Base-by-base conservation (phyloP, 2,113 vertebrate species). In the Saccopteryx leptura region DNA sequence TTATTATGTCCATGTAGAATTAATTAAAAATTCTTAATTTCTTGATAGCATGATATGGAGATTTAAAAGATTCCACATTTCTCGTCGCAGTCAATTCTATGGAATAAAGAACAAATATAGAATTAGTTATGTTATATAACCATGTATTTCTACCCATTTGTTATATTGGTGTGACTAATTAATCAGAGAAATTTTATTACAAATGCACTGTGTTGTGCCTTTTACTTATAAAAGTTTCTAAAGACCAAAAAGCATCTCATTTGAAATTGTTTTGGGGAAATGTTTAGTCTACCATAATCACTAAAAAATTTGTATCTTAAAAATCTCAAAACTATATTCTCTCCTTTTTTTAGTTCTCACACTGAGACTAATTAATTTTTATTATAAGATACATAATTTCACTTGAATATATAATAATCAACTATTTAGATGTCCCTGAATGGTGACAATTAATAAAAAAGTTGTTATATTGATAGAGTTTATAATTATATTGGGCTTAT, bases 41-140 rank as follows among this genome's bases (percentile, higher is more conserved):
- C 91, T 11, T 54, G 12, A 9, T 92, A 82, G 12, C 60, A 31
- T 24, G n/a, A 91, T 89, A 17, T 17, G 56, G 50, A 85, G 69
- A 26, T 79, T 71, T 56, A 93, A 88, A 92, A 65, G n/a, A 60
- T 66, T 48, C 0, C 88, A 71, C 8, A 72, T 91, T 93, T 97
- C 96, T 90, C 80, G 48, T 87, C 10, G 0, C 88, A 95, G 95
- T 96, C 95, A 96, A 83, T 92, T 97, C 97, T 98, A 93, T 92
- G 63, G 31, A 97, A 85, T 31, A 93, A 13, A 96, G 4, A 96
- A 65, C 18, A 79, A 71, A 94, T 6, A 74, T 4, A 92, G 5
- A 83, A 76, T 92, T 84, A 84, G n/a, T 92, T 92, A n/a, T 24
- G 1, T 50, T 3, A 6, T 31, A 72, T 46, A 71, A 24, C 4